A percentile compares a stretch with the other conserved stretches of the same genome.
phyloP scores from a whole-genome alignment of 2,797 vertebrate genomes.

The Etheostoma perlongum region DNA sequence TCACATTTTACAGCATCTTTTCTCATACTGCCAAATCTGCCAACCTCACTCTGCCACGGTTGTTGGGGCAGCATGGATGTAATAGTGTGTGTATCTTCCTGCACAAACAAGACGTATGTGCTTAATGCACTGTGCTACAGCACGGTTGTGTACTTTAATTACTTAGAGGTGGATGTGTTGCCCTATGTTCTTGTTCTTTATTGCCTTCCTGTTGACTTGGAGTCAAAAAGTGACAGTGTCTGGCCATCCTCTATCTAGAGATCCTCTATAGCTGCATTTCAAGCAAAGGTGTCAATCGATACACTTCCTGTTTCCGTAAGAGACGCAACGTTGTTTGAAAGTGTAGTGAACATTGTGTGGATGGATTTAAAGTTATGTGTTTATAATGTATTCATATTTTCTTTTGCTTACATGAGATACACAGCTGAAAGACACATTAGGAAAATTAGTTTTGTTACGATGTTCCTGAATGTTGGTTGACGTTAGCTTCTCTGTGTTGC shows the following conservation, averaged over 20 bases:
- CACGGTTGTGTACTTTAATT: slow-evolving; percentile 40
- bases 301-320: too few relatives aligned
- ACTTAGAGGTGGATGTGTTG: neutral
- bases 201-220: slow-evolving; percentile 34
- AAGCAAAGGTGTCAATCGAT: too few relatives aligned
- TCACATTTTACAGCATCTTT: slow-evolving; percentile 33
- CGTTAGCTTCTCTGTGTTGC: too few relatives aligned
- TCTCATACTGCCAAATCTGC: slow-evolving; percentile 32
- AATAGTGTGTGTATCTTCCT: slow-evolving; percentile 9
- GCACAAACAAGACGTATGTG: neutral
- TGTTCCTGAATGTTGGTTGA: too few relatives aligned
- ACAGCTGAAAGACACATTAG: too few relatives aligned
- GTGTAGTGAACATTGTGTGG: too few relatives aligned
- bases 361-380: too few relatives aligned
- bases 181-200: slow-evolving; percentile 11
- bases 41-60: slow-evolving; percentile 4
- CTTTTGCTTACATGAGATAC: too few relatives aligned
- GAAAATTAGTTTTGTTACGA: too few relatives aligned
- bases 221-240: slow-evolving; percentile 51
- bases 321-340: too few relatives aligned
- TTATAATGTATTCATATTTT: too few relatives aligned
- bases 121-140: neutral
- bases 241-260: neutral
- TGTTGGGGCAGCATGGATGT: slow-evolving; percentile 9
- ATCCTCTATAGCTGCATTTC: too few relatives aligned